Percentiles rank a stretch among this genome's conserved stretches.
Evolutionary conservation across 2,797 vertebrate species (phyloP).

Genomic region (Sebastes goodei): DNA sequence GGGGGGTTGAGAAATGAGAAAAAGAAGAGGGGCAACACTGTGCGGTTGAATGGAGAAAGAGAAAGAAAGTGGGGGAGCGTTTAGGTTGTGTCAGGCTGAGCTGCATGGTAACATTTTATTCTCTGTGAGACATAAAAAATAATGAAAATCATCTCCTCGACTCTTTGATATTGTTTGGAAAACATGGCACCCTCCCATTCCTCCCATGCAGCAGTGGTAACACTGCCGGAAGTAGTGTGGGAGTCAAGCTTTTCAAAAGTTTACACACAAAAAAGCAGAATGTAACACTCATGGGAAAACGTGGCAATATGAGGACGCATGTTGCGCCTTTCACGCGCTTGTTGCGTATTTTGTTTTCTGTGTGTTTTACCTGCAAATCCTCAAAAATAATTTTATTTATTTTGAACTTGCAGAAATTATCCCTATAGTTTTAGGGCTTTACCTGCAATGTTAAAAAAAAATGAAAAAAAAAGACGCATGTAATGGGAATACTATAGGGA

Average conservation of each 20-base stretch:
- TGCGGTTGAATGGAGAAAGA: constrained; percentile 45
- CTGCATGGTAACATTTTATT: constrained; percentile 51
- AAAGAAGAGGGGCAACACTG: constrained; percentile 39
- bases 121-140: constrained; percentile 29
- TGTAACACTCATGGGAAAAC: constrained; percentile 13
- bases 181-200: constrained; percentile 6
- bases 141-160: constrained; percentile 39
- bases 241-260: constrained; percentile 36
- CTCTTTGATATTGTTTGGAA: constrained; percentile 48
- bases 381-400: not conserved
- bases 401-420: not conserved
- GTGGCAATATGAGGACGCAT: not conserved
- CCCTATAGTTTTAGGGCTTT: not conserved
- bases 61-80: constrained; percentile 5
- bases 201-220: constrained; percentile 3
- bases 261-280: constrained; percentile 11
- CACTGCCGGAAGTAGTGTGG: constrained; percentile 28
- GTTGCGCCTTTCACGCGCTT: not conserved
- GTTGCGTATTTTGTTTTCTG: not conserved
- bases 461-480: fast-evolving
- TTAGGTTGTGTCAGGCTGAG: constrained; percentile 34
- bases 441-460: not conserved
- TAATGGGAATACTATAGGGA: not conserved
- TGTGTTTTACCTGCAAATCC: not conserved
- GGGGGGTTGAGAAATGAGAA: constrained; percentile 3